A percentile compares a stretch with the other conserved stretches of the same genome.
phyloP scores from a whole-genome alignment of 2,888 invertebrate genomes.

The Sinopyrophorus schimmeli region DNA sequence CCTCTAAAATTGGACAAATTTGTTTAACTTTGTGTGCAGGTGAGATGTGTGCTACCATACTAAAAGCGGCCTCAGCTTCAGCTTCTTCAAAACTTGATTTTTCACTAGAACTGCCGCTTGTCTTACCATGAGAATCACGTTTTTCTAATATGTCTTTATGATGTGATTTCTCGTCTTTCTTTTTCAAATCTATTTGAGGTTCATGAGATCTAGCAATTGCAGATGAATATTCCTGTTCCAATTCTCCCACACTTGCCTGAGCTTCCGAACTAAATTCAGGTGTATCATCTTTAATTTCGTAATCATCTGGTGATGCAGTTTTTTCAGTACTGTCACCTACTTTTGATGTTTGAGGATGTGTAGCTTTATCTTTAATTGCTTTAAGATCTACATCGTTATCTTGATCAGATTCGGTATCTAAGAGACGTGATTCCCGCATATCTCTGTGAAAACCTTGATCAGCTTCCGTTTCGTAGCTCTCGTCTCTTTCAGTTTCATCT shows the following conservation, averaged over 20 bases:
- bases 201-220: conserved; percentile 43
- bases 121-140: conserved; percentile 51
- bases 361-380: conserved; percentile 12
- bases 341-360: conserved; percentile 45
- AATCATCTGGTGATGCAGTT: conserved; percentile 57
- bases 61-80: conserved; percentile 58
- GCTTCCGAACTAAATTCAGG: conserved; percentile 50
- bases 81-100: conserved; percentile 57
- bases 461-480: conserved; percentile 55
- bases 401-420: conserved; percentile 45
- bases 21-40: conserved; percentile 56
- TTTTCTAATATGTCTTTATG: conserved; percentile 46
- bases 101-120: conserved; percentile 53
- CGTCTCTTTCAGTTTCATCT: conserved; percentile 52
- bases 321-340: conserved; percentile 58
- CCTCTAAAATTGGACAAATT: conserved; percentile 56
- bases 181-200: conserved; percentile 11
- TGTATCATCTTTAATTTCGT: conserved; percentile 51
- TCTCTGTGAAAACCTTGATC: conserved; percentile 55
- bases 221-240: conserved; percentile 53
- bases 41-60: conserved; percentile 56
- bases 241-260: conserved; percentile 51
- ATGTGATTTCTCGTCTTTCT: conserved; percentile 45
- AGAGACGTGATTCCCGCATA: conserved; percentile 50
- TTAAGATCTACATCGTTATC: conserved; percentile 27